Evolutionary conservation across 2,888 invertebrate genomes (phyloP), one percentile per base, ranked within the genome.

Genomic region (Campoplex capitator): DNA sequence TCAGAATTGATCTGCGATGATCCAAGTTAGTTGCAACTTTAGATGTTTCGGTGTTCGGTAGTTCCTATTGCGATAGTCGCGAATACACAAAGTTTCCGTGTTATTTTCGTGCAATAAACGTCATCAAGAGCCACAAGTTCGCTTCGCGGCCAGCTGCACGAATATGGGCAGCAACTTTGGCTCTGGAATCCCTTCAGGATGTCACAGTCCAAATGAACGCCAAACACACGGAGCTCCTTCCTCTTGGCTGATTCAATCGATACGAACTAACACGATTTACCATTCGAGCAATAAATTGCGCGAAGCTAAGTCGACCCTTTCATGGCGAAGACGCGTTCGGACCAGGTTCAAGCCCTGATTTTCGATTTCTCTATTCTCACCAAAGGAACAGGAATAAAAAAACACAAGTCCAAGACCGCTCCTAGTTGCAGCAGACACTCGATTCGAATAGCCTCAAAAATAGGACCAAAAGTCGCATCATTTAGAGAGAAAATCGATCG

Each of bases 151-250:
- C 51, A 51, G 48, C 62, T 62, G 68, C 70, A 65, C 56, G 32
- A 68, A 56, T 73, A 23, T 48, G 45, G 51, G 35, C 62, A 65
- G 51, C 23, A 68, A 79, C 73, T 76, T 83, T 83, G 76, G 65
- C 62, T 67, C 68, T 71, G 35, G n/a, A 65, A 28, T 38, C 71
- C 54, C 56, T 38, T 35, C 58, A 71, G 35, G 54, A 82, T 65
- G 38, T 65, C 56, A 70, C 16, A 65, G 32, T 11, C n/a, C 18
- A 13, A 28, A 23, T 18, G 42, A 75, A 67, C 65, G 65, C 51
- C 51, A 35, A 67, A 65, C 13, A 35, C 76, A 67, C 65, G 7
- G 23, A 16, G n/a, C 0, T 28, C 3, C 35, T 38, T 51, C 65
- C 28, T 77, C 35, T 11, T 35, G 65, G 51, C 76, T 77, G 65